Evolutionary conservation across 2,797 vertebrate genomes (phyloP), one percentile per base, ranked within the genome.

Genomic region (Pygocentrus nattereri): DNA sequence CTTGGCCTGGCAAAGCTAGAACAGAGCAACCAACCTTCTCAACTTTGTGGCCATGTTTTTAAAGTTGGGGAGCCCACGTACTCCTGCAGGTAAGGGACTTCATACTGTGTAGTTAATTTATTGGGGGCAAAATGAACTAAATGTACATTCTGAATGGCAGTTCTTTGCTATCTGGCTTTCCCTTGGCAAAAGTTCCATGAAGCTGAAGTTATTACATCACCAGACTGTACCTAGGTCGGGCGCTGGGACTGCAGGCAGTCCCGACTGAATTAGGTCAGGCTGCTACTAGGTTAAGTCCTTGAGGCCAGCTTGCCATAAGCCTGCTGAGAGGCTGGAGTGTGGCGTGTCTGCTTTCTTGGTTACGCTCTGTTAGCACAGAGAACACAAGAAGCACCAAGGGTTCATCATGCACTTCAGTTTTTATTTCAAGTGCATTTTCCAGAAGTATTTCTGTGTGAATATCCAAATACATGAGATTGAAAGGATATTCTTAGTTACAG

Each of bases 41-140:
- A 96, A 25, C 96, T 99, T 49, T 99, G 98, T 85, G 98, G 98
- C 1, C 96, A 96, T 0, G 98, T 99, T 83, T 99, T 99, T 91
- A 98, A 98, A 94, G 96, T 99, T 81, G 98, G 98, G 75, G 97
- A 99, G 73, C 97, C 97, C 86, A 98, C 97, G 0, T 99, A 99
- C 87, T 99, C 97, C 84, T 99, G 97, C 97, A 99, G 98, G 98
- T 99, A 94, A 80, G 19, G 0, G 56, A 47, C 41, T 67, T 54
- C 1, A 34, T 10, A 4, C 11, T n/a, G 7, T 15, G 10, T 21
- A 27, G 34, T 50, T 10, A 1, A 23, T 21, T 34, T 19, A 2
- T 41, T 19, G 12, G 15, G 8, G 18, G 10, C 7, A 10, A 6
- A 2, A 12, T 25, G 73, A 12, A 7, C 18, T 10, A 38, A 15